Base-by-base conservation (phyloP, 2,888 invertebrate species). In the Meiosimyza platycephala region DNA sequence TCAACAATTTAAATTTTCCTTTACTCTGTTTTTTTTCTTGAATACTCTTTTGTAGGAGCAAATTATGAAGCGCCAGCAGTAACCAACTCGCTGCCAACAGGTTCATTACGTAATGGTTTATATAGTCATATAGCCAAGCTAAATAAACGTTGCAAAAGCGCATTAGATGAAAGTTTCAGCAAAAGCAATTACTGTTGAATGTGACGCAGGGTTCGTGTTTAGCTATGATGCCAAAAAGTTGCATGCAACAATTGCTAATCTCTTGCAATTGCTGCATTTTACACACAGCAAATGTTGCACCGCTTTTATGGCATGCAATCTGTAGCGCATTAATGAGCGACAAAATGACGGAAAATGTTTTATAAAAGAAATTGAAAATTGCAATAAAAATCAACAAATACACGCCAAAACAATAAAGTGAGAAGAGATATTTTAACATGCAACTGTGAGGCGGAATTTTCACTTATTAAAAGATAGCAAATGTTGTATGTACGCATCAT, bases 1-100 rank as follows among this genome's bases (percentile, higher is more conserved):
- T 71, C 71, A 71, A 62, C 64, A 71, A 55, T 71, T 71, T 71
- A 55, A 52, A 55, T 64, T 54, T 71, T 64, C 47, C 13, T 59
- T 50, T 15, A 22, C 18, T 50, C 9, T 40, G 9, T 9, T 40
- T 28, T 40, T 28, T 40, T 40, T 40, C 40, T 40, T 9, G 6
- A 40, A 9, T 22, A 63, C 63, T 63, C 48, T 48, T 63, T 16
- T 47, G 18, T 63, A 22, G 18, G 18, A 63, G 16, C 48, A 63
- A 50, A 7, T 40, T 63, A 22, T 63, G 16, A 18, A 63, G 57
- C 57, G 57, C 57, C 57, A 57, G 57, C 22, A 57, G 47, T 18
- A 3, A 18, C 68, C n/a, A 28, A n/a, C 16, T 47, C 40, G 66
- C 55, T 18, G 47, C 67, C 33, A 67, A 40, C 68, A 57, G 57